Evolutionary conservation across 2,888 invertebrate genomes (phyloP).

Genomic region (Nowickia ferox): DNA sequence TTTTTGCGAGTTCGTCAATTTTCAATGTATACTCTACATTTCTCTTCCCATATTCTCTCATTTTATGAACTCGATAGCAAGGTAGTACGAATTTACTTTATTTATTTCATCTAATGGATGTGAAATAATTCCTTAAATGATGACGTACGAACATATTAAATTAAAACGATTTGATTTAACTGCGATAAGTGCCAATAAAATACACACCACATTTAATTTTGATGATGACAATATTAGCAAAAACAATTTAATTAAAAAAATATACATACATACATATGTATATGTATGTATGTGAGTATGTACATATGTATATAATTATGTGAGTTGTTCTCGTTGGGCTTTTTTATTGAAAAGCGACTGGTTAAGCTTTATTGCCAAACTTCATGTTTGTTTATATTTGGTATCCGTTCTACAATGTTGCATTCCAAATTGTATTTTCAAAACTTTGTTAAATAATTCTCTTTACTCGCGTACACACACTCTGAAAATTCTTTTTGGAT

Average conservation of each 20-base stretch:
- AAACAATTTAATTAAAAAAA: background rate
- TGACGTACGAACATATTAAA: constrained; percentile 44
- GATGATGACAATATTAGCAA: constrained; percentile 29
- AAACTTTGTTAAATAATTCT: background rate
- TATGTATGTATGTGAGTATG: no score
- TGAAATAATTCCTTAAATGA: constrained; percentile 56
- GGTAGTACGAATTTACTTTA: background rate
- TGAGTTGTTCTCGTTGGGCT: constrained; percentile 18
- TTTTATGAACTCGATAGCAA: background rate
- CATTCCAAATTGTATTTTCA: constrained; percentile 17
- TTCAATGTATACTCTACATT: constrained; percentile 7
- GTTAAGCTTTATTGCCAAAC: constrained; percentile 52
- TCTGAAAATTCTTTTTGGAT: constrained; percentile 40
- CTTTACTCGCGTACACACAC: constrained; percentile 21
- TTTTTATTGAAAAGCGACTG: constrained; percentile 15
- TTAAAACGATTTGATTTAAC: constrained; percentile 44
- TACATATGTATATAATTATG: no score
- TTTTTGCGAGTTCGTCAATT: background rate
- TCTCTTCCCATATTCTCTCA: background rate
- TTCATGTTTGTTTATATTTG: constrained; percentile 16
- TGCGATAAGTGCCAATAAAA: constrained; percentile 55
- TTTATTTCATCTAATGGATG: constrained; percentile 46
- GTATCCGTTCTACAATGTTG: background rate
- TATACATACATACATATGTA: no score
- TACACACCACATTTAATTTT: constrained; percentile 1